Conservation (phyloP, 2,797 vertebrate species). For the Malurus leucopterus region DNA sequence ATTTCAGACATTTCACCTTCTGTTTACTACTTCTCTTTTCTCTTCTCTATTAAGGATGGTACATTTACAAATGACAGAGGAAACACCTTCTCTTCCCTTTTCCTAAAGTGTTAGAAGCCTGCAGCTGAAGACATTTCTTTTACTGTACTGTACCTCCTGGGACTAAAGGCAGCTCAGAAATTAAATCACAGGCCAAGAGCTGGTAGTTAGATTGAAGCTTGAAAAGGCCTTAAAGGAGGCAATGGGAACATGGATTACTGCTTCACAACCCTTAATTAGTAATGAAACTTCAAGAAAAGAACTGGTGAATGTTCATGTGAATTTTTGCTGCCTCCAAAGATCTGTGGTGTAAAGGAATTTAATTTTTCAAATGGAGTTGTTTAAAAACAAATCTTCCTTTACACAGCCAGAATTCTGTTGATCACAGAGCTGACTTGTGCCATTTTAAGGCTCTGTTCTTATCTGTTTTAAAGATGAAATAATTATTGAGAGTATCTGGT, state of each 20-base stretch:
- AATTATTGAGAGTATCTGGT: neutral
- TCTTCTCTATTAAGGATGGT: neutral
- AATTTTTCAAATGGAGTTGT: neutral
- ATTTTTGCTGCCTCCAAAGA: neutral
- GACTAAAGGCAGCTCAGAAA: constrained; percentile 28
- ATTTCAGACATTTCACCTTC: neutral
- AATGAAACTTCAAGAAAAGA: neutral
- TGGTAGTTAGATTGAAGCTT: neutral
- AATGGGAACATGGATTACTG: neutral
- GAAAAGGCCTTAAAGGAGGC: constrained; percentile 14
- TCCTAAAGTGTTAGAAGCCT: neutral
- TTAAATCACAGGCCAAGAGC: neutral
- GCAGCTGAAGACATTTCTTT: constrained; percentile 8
- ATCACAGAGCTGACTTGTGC: neutral
- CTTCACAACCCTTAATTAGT: neutral
- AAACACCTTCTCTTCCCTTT: neutral
- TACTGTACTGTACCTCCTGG: neutral
- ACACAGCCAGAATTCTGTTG: neutral
- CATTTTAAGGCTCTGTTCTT: neutral
- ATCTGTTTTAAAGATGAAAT: neutral
- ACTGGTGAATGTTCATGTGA: neutral
- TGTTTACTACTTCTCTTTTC: neutral
- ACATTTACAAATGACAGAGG: neutral
- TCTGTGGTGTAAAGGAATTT: neutral
- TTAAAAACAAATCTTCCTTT: neutral